Base-by-base conservation (phyloP, 2,113 vertebrate genomes). In the Mobula birostris region DNA sequence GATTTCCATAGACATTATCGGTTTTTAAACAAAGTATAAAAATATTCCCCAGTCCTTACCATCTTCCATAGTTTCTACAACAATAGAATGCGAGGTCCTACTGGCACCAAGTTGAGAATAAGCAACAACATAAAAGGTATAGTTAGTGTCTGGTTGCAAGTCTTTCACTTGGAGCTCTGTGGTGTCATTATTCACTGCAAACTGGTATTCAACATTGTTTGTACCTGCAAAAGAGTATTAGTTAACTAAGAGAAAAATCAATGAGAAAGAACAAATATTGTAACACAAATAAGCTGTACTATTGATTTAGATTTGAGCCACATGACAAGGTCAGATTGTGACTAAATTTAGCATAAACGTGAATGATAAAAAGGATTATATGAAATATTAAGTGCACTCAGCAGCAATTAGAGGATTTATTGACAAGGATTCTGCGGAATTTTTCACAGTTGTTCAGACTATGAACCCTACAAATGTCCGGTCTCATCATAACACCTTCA, bases 181-280 rank as follows among this genome's bases (percentile, higher is more conserved):
- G 9, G 99, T 99, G 95, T 99, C 98, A 0, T 99, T 99, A 96
- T 99, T 99, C 95, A 99, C 98, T 0, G 98, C 99, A 96, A 99
- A 99, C 96, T 99, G 98, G 95, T 98, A 98, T 95, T 99, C 99
- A 96, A 98, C 97, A 0, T 98, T 98, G 95, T 99, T 97, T 74
- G 97, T 96, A 94, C 97, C 97, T 95, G 97, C 95, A 96, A 95
- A 48, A 93, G 9, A 68, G 24, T 32, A 92, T 70, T 32, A 92
- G 3, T 5, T 72, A 92, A 48, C 66, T 70, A 48, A 7, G 7
- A 40, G 5, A 66, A 27, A 48, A n/a, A 72, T 72, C 61, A 90
- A 32, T 66, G 85, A 85, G 2, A 48, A 66, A 66, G 61, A 90
- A 32, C 7, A 66, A 66, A 66, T 90, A 66, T 27, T 61, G 7